Evolutionary conservation across 2,888 invertebrate species (phyloP).

Genomic region (Salpingus planirostris): DNA sequence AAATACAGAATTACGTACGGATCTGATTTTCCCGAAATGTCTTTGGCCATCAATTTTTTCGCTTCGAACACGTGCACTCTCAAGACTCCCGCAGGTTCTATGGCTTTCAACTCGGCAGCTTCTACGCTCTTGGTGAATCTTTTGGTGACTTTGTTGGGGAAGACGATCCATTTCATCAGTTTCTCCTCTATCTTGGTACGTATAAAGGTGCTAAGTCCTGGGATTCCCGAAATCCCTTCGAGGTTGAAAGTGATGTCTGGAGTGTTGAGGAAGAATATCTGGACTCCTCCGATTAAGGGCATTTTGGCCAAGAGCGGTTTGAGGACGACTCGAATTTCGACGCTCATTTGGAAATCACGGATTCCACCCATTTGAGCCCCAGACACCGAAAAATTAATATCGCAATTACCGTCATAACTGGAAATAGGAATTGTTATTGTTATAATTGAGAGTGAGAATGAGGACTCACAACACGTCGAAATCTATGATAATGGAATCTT

Average conservation of each 20-base stretch:
- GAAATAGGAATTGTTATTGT: too few species aligned
- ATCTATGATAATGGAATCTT: slow-evolving; percentile 93
- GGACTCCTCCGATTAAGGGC: slow-evolving; percentile 88
- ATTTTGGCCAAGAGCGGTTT: slow-evolving; percentile 83
- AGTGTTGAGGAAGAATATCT: slow-evolving; percentile 90
- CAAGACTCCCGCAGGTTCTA: slow-evolving; percentile 90
- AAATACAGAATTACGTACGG: slow-evolving; percentile 86
- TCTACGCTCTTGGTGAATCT: slow-evolving; percentile 77
- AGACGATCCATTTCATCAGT: slow-evolving; percentile 63
- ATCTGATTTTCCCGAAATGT: slow-evolving; percentile 90
- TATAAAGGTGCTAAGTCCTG: slow-evolving; percentile 55
- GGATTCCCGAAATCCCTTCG: slow-evolving; percentile 90
- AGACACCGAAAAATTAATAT: slow-evolving; percentile 81
- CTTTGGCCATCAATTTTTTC: slow-evolving; percentile 88
- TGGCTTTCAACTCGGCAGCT: slow-evolving; percentile 69
- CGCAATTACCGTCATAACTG: slow-evolving; percentile 80
- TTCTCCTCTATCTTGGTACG: slow-evolving; percentile 29
- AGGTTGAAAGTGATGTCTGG: slow-evolving; percentile 93
- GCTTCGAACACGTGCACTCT: slow-evolving; percentile 89
- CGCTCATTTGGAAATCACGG: slow-evolving; percentile 61
- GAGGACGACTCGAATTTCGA: slow-evolving; percentile 62
- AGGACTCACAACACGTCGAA: slow-evolving; percentile 77
- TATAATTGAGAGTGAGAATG: slow-evolving; percentile 1
- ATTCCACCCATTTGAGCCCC: slow-evolving; percentile 67
- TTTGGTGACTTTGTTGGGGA: slow-evolving; percentile 89